These are phyloP conservation scores for Petrolisthes cinctipes DNA, from an alignment of 2,888 invertebrate genomes.

Conservation along the genomic window DNA sequence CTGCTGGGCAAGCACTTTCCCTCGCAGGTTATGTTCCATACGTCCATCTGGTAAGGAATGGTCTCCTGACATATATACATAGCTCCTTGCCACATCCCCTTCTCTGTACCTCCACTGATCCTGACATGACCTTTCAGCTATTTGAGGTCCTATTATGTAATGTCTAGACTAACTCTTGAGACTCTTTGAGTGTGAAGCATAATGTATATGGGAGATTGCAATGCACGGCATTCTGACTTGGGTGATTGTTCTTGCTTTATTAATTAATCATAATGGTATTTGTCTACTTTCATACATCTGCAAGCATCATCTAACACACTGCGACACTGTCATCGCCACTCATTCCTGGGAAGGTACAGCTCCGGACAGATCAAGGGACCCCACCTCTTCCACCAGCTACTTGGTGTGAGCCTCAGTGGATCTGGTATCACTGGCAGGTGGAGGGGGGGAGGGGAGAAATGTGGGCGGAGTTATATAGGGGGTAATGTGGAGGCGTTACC, in stretches of 20 bases:
- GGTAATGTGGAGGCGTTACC: too few species aligned
- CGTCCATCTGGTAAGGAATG: conserved; percentile 7
- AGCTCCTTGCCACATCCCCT: not conserved
- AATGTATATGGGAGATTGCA: not conserved
- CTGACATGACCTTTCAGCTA: not conserved
- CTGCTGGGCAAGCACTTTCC: not conserved
- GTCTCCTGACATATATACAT: not conserved
- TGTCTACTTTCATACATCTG: not conserved
- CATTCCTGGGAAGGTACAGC: not conserved
- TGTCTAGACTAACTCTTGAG: not conserved
- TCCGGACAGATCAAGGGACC: too few species aligned
- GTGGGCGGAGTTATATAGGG: too few species aligned
- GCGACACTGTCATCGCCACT: not conserved
- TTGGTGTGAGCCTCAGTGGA: too few species aligned
- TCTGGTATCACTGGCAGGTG: too few species aligned
- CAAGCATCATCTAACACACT: not conserved
- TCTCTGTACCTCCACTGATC: not conserved
- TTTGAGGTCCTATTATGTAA: not conserved
- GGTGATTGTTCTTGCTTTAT: not conserved
- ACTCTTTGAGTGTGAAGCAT: too few species aligned
- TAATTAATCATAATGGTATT: not conserved
- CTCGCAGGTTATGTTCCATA: conserved; percentile 3
- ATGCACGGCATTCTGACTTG: not conserved
- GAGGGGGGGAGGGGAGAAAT: too few species aligned
- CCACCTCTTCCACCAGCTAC: too few species aligned